Evolutionary conservation across 2,113 vertebrate species (phyloP).

Genomic region (Larimichthys polyactis): DNA sequence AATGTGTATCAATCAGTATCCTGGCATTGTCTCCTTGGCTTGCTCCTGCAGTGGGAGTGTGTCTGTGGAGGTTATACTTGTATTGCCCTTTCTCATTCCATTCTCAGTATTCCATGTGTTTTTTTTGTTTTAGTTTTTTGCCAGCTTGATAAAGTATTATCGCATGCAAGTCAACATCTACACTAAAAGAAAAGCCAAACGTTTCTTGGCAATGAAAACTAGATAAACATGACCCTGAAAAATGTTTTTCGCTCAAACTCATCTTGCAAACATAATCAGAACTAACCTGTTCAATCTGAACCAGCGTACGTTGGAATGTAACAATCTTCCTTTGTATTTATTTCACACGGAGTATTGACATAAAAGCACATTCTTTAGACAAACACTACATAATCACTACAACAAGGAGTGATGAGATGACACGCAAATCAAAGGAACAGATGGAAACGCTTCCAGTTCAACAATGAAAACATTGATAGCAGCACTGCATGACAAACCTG

Average conservation of each 20-base stretch:
- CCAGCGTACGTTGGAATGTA: neutral
- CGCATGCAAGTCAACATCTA: constrained; percentile 1
- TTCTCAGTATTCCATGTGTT: constrained; percentile 23
- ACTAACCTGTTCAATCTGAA: constrained; percentile 8
- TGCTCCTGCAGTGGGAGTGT: constrained; percentile 22
- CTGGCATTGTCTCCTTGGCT: constrained; percentile 30
- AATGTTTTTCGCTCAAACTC: neutral
- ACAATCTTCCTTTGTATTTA: constrained; percentile 2
- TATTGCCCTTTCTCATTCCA: constrained; percentile 38
- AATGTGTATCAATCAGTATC: constrained; percentile 52
- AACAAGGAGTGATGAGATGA: constrained; percentile 21
- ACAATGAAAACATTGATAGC: constrained; percentile 39
- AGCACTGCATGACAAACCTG: constrained; percentile 45
- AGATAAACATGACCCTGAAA: neutral
- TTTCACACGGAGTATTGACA: neutral
- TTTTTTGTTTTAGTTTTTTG: neutral
- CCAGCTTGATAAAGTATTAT: constrained; percentile 10
- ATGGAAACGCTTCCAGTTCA: constrained; percentile 42
- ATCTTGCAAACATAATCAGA: neutral
- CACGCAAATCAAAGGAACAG: constrained; percentile 49
- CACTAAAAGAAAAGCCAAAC: neutral
- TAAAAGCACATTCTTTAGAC: constrained; percentile 6
- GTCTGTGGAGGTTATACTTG: constrained; percentile 51
- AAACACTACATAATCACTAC: neutral
- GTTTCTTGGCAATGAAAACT: neutral